A percentile compares a stretch with the other conserved stretches of the same genome.
These are phyloP conservation scores for Melipona bicolor DNA, from an alignment of 2,888 invertebrate species.

Conservation along the genomic window DNA sequence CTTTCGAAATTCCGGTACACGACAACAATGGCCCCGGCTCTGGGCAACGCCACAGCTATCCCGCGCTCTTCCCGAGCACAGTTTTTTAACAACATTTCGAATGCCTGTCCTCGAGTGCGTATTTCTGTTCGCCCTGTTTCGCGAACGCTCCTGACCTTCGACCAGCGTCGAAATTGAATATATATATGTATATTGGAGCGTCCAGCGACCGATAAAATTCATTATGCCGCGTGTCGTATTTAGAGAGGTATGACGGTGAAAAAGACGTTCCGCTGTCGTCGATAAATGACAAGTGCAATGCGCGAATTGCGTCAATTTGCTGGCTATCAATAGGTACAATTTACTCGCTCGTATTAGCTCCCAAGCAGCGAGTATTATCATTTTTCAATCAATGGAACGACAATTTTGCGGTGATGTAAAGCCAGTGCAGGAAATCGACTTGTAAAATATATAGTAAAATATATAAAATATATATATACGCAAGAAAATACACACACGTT, in stretches of 20 bases:
- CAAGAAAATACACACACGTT: too few species aligned
- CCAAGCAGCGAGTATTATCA: too few species aligned
- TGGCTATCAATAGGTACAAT: not conserved
- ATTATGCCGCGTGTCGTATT: not conserved
- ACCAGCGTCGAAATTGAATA: not conserved
- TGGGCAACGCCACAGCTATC: not conserved
- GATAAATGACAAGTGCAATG: not conserved
- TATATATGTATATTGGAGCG: too few species aligned
- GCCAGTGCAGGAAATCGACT: too few species aligned
- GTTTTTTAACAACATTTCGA: constrained; percentile 46
- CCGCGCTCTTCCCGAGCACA: not conserved
- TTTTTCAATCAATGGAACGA: too few species aligned
- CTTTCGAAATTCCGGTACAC: constrained; percentile 44
- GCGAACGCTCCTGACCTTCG: constrained; percentile 1
- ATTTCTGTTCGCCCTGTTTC: not conserved
- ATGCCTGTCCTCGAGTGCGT: constrained; percentile 1
- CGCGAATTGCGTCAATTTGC: not conserved
- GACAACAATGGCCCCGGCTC: constrained; percentile 27
- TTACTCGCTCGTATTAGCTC: not conserved
- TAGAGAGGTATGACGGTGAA: not conserved
- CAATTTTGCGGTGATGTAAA: too few species aligned
- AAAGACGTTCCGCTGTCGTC: too few species aligned
- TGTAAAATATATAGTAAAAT: too few species aligned
- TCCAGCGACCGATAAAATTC: not conserved
- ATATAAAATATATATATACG: too few species aligned